Evolutionary conservation across 2,113 vertebrate genomes (phyloP), one percentile per base, ranked within the genome.

Genomic region (Talpa occidentalis): DNA sequence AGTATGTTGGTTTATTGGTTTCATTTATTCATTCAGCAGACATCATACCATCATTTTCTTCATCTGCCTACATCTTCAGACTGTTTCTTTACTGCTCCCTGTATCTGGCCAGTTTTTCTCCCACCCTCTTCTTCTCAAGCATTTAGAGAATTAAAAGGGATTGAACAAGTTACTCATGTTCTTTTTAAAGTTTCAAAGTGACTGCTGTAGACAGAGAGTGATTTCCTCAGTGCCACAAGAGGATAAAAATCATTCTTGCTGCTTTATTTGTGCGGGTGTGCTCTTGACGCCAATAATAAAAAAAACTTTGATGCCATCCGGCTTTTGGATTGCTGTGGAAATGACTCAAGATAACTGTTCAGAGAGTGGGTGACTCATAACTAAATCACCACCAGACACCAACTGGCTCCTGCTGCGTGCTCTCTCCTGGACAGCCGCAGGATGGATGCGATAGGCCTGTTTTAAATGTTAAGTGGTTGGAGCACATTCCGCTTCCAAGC

Each of bases 271-370:
- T 86, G 59, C 0, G 12, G n/a, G 28, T 80, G 30, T 69, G 67
- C 49, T 95, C 81, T 90, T 92, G 83, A 59, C 0, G 16, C 83
- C 35, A 32, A 80, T 82, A 66, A 88, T 60, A 82, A 76, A 35
- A 67, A 91, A 78, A 88, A n/a, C 62, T 66, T 91, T 92, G 69
- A 94, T 91, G 54, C 72, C 96, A 76, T 66, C 88, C 81, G 32
- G 0, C 0, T 88, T 96, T 91, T 94, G 81, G 60, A 40, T 87
- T 76, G 70, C 81, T 93, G 54, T 88, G 69, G 92, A 94, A 97
- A 92, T 35, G 82, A 74, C 47, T 96, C 37, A 83, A 94, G 88
- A 77, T 97, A 94, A 93, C 76, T 24, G 83, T 94, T 66, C 49
- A 59, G 87, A 74, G 30, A 83, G 35, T 64, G 56, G 44, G 64